Evolutionary conservation across 2,113 vertebrate genomes (phyloP).

Genomic region (Podarcis raffonei): DNA sequence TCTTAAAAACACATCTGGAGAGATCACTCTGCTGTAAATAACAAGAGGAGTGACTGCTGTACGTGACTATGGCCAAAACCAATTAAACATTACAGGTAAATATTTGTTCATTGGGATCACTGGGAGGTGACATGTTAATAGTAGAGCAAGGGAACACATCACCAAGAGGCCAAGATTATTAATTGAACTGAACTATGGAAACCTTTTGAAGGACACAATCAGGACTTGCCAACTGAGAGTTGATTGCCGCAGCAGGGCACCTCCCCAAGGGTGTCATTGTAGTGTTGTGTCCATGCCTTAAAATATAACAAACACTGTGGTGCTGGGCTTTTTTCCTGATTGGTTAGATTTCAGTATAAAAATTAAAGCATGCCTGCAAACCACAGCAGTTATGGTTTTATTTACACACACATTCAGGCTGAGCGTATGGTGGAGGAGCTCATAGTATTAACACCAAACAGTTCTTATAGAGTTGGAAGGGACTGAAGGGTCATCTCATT

Average conservation of each 20-base stretch:
- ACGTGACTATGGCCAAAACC: neutral
- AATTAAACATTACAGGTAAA: neutral
- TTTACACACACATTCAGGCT: too few relatives aligned
- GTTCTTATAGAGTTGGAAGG: too few relatives aligned
- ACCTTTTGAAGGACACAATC: neutral
- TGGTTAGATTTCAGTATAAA: neutral
- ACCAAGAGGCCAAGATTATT: neutral
- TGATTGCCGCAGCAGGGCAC: neutral
- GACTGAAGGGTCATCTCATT: too few relatives aligned
- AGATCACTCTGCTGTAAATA: neutral
- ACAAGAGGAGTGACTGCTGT: neutral
- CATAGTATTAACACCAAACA: too few relatives aligned
- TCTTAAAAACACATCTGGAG: neutral
- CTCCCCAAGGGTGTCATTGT: neutral
- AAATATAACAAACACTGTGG: too few relatives aligned
- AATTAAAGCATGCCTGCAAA: neutral
- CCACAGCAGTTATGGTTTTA: too few relatives aligned
- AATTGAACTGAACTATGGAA: neutral
- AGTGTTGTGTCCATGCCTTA: neutral
- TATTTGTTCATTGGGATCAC: neutral
- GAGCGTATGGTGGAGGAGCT: too few relatives aligned
- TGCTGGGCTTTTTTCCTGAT: neutral
- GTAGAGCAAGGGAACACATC: neutral
- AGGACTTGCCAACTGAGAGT: neutral
- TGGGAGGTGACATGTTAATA: neutral